These are phyloP conservation scores for Sinohyriopsis cumingii DNA, from an alignment of 2,888 invertebrate species.

Conservation along the genomic window DNA sequence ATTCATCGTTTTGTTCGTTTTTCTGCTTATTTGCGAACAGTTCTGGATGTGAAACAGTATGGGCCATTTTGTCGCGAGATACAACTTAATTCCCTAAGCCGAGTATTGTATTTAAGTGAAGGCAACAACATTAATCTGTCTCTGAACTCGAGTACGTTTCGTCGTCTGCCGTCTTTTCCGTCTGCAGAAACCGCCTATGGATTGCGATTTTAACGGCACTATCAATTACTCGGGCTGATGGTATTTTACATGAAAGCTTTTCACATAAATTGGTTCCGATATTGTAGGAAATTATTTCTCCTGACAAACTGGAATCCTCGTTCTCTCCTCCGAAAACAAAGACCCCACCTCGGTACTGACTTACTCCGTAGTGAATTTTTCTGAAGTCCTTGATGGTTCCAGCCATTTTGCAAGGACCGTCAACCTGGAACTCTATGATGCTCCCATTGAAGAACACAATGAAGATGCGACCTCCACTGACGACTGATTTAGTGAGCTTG, in stretches of 20 bases:
- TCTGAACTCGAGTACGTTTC: not conserved
- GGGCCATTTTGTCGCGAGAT: not conserved
- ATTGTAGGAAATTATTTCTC: conserved; percentile 56
- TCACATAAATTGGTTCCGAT: conserved; percentile 48
- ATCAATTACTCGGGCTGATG: conserved; percentile 58
- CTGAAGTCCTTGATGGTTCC: conserved; percentile 59
- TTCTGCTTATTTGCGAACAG: no score
- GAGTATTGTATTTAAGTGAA: not conserved
- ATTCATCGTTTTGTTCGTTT: no score
- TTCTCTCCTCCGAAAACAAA: conserved; percentile 57
- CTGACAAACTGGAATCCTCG: conserved; percentile 53
- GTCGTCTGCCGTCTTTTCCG: conserved; percentile 22
- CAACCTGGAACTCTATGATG: conserved; percentile 49
- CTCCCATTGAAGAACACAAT: conserved; percentile 61
- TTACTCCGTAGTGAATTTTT: conserved; percentile 59
- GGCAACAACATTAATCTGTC: not conserved
- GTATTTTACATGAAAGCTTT: conserved; percentile 51
- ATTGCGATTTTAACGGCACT: conserved; percentile 60
- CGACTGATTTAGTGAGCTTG: conserved; percentile 57
- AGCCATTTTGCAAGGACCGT: conserved; percentile 40
- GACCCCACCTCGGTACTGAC: conserved; percentile 56
- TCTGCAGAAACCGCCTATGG: conserved; percentile 49
- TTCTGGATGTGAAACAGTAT: not conserved
- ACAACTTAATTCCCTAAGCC: not conserved
- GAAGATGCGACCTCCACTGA: conserved; percentile 52